These are phyloP conservation scores for Selenia dentaria DNA, from an alignment of 2,888 invertebrate species.

Conservation along the genomic window DNA sequence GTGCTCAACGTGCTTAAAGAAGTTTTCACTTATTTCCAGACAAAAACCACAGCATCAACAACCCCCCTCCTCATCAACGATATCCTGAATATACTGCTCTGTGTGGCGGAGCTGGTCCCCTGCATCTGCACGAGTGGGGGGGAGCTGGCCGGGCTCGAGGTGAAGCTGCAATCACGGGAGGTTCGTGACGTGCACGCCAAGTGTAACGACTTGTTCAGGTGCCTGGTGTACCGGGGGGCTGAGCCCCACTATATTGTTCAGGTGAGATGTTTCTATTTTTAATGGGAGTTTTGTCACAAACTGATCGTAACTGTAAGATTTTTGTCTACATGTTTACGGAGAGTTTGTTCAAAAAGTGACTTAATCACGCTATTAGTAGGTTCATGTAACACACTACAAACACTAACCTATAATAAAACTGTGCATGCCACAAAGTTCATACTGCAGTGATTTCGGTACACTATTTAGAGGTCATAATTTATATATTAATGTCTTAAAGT, in stretches of 20 bases:
- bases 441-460: too few species aligned
- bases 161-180: slow-evolving; percentile 85
- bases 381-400: too few species aligned
- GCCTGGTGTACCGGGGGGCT: slow-evolving; percentile 89
- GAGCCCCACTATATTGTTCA: slow-evolving; percentile 91
- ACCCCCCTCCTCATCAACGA: slow-evolving; percentile 86
- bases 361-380: too few species aligned
- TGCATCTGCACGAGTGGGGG: slow-evolving; percentile 87
- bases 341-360: too few species aligned
- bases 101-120: slow-evolving; percentile 89
- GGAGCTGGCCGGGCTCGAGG: slow-evolving; percentile 83
- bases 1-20: too few species aligned
- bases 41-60: slow-evolving; percentile 85
- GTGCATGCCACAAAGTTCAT: too few species aligned
- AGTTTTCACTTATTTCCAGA: slow-evolving; percentile 78
- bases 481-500: too few species aligned
- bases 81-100: slow-evolving; percentile 90
- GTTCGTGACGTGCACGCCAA: slow-evolving; percentile 93
- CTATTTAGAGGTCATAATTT: too few species aligned
- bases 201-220: slow-evolving; percentile 91
- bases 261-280: slow-evolving; percentile 69
- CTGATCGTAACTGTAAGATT: too few species aligned
- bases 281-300: too few species aligned
- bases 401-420: too few species aligned
- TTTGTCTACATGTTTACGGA: too few species aligned